phyloP scores from a whole-genome alignment of 2,797 vertebrate species.

The Sebastes dallii region DNA sequence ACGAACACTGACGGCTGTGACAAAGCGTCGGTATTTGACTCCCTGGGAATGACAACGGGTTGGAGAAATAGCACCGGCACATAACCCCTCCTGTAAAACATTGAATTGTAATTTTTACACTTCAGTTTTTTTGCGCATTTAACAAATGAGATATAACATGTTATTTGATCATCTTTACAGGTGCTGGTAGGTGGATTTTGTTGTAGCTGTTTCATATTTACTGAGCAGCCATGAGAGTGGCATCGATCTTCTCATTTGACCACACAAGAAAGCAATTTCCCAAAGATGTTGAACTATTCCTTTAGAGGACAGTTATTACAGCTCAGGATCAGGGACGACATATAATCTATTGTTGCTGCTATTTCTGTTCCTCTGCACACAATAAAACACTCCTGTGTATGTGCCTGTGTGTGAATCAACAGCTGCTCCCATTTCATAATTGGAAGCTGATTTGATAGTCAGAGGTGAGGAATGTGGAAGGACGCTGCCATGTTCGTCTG shows the following conservation, averaged over 20 bases:
- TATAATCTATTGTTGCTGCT: not conserved
- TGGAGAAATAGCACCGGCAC: too few relatives aligned
- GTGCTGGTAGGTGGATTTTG: not conserved
- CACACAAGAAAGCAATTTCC: not conserved
- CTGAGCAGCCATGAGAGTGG: too few relatives aligned
- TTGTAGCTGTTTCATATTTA: not conserved
- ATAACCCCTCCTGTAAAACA: not conserved
- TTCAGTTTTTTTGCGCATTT: not conserved
- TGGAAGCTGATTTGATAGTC: conserved; percentile 49
- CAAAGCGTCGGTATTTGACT: too few relatives aligned
- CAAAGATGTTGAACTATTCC: not conserved
- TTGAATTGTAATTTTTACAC: not conserved
- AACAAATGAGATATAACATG: not conserved
- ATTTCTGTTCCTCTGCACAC: not conserved
- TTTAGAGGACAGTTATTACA: not conserved
- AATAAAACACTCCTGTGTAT: not conserved
- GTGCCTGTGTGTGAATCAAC: not conserved
- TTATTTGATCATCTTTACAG: not conserved
- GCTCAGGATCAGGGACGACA: not conserved
- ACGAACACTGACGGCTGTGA: too few relatives aligned
- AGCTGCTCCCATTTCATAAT: conserved; percentile 24
- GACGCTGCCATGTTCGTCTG: conserved; percentile 44
- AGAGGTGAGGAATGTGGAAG: conserved; percentile 62
- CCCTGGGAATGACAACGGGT: too few relatives aligned
- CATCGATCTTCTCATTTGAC: not conserved